Conservation (phyloP, 2,888 invertebrate genomes). For the Limnephilus auricula region DNA sequence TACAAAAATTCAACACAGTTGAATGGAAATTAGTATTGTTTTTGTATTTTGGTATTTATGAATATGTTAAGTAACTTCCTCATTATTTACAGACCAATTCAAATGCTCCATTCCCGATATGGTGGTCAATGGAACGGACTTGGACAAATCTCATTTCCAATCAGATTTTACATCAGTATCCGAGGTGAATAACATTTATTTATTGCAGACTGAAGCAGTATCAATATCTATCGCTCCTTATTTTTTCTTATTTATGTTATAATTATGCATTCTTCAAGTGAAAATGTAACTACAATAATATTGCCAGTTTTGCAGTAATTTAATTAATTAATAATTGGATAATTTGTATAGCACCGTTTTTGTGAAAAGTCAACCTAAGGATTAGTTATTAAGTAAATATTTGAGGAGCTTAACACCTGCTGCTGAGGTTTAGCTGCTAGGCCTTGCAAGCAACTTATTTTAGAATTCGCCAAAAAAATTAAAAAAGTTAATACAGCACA, state of each 20-base stretch:
- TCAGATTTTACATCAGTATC: slow-evolving; percentile 76
- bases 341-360: too few species aligned
- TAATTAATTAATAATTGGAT: too few species aligned
- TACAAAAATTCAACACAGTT: background rate
- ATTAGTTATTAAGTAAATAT: too few species aligned
- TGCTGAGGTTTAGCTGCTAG: background rate
- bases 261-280: background rate
- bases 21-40: too few species aligned
- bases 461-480: too few species aligned
- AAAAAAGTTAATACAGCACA: too few species aligned
- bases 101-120: slow-evolving; percentile 76
- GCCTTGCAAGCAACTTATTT: too few species aligned
- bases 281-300: background rate
- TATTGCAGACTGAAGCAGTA: background rate
- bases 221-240: background rate
- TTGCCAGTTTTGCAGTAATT: background rate
- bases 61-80: background rate
- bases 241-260: background rate
- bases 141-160: slow-evolving; percentile 74
- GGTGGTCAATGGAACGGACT: slow-evolving; percentile 72
- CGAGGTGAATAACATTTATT: slow-evolving; percentile 70
- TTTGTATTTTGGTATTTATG: background rate
- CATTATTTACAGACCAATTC: slow-evolving; percentile 72
- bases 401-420: background rate
- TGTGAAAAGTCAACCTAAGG: too few species aligned